phyloP scores from a whole-genome alignment of 2,113 vertebrate genomes.

The Thunnus thynnus region DNA sequence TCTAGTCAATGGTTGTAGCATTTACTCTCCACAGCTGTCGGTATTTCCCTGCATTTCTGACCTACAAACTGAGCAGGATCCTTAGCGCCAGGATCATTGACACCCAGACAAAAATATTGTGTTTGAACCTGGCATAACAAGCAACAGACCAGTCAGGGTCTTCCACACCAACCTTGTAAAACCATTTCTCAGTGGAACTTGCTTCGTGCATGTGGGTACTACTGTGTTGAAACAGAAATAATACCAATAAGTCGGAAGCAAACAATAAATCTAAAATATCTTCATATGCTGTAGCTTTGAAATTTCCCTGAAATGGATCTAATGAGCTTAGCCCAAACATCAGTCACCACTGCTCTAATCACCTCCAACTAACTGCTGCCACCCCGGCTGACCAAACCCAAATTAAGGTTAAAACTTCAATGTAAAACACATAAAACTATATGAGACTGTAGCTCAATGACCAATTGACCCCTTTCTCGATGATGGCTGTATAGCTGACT shows the following conservation, averaged over 20 bases:
- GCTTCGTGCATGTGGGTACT: not conserved
- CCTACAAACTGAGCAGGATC: too few relatives aligned
- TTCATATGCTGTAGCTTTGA: too few relatives aligned
- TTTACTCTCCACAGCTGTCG: too few relatives aligned
- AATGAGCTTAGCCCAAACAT: not conserved
- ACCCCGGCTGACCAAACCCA: not conserved
- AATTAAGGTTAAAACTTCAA: not conserved
- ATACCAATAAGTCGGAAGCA: not conserved
- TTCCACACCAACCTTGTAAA: not conserved
- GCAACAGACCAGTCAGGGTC: not conserved
- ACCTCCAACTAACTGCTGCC: not conserved
- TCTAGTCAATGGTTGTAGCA: too few relatives aligned
- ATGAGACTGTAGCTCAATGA: constrained; percentile 23
- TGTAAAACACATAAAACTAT: constrained; percentile 12
- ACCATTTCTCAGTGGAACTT: constrained; percentile 1
- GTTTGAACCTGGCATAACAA: too few relatives aligned
- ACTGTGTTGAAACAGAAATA: not conserved
- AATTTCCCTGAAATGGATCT: too few relatives aligned
- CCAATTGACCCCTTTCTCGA: constrained; percentile 38
- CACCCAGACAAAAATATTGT: too few relatives aligned
- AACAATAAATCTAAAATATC: not conserved
- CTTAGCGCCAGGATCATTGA: too few relatives aligned
- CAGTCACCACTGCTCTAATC: not conserved
- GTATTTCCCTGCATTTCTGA: too few relatives aligned
- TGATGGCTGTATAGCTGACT: constrained; percentile 13